Percentiles rank a stretch among this genome's conserved stretches.
phyloP scores from a whole-genome alignment of 2,113 vertebrate genomes.

The Miniopterus natalensis region DNA sequence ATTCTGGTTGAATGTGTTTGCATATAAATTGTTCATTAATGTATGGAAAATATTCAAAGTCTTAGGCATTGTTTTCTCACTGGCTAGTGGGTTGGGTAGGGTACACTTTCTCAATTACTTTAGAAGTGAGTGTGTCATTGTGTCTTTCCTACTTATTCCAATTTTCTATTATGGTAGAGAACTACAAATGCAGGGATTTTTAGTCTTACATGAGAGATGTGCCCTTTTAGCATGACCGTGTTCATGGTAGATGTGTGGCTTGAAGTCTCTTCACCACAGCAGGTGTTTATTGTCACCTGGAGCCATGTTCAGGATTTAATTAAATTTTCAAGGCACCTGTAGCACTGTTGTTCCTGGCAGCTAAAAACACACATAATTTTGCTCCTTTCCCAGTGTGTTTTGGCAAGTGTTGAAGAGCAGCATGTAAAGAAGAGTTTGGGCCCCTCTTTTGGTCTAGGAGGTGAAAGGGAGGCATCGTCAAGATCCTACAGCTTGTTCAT shows the following conservation, averaged over 20 bases:
- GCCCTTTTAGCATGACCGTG: background rate
- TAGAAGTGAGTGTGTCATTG: background rate
- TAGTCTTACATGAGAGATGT: background rate
- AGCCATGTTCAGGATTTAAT: slow-evolving; percentile 27
- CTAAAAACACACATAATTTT: background rate
- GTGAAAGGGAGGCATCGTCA: slow-evolving; percentile 61
- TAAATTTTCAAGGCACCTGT: slow-evolving; percentile 39
- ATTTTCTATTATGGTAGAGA: background rate
- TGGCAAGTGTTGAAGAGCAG: slow-evolving; percentile 44
- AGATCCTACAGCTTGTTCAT: slow-evolving; percentile 58
- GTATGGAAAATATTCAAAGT: background rate
- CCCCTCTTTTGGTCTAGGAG: slow-evolving; percentile 55
- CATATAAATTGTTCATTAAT: background rate
- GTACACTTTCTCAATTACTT: background rate
- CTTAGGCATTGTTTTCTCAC: background rate
- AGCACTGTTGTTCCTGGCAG: background rate
- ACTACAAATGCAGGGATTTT: background rate
- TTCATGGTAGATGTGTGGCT: background rate
- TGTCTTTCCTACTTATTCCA: background rate
- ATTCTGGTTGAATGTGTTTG: background rate
- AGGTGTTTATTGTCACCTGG: slow-evolving; percentile 48
- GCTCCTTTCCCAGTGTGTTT: slow-evolving; percentile 55
- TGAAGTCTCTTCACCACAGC: background rate
- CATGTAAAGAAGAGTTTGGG: background rate
- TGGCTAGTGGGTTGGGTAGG: background rate